These are phyloP conservation scores for Galago senegalensis DNA, from an alignment of 2,797 vertebrate species.

Conservation along the genomic window DNA sequence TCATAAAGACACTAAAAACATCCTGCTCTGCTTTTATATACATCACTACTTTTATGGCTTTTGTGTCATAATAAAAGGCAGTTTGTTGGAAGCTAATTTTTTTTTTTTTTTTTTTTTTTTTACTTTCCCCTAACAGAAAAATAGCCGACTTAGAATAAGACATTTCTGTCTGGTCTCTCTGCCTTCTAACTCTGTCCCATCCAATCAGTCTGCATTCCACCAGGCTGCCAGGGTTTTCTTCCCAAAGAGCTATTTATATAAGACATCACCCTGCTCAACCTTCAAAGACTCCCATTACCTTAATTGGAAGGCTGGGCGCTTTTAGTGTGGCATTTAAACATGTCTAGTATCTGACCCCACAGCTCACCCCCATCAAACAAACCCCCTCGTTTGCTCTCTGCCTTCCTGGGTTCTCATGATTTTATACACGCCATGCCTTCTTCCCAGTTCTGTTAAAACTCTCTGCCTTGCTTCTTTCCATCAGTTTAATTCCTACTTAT, in stretches of 20 bases:
- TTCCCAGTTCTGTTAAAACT: background rate
- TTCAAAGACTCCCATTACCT: background rate
- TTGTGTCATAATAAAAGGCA: conserved; percentile 82
- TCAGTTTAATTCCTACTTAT: background rate
- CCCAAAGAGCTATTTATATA: conserved; percentile 36
- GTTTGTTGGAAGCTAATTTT: conserved; percentile 61
- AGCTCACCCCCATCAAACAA: background rate
- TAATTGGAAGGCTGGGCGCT: background rate
- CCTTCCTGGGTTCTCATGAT: background rate
- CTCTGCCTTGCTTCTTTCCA: background rate
- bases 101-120: background rate
- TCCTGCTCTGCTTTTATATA: conserved; percentile 77
- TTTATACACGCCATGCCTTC: background rate
- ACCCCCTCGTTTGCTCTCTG: background rate
- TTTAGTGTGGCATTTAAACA: background rate
- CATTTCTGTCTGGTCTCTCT: conserved; percentile 60
- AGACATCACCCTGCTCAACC: background rate
- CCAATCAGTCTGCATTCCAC: background rate
- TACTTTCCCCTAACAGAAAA: conserved; percentile 47
- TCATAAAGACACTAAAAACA: conserved; percentile 67
- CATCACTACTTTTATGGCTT: conserved; percentile 82
- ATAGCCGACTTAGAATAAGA: conserved; percentile 68
- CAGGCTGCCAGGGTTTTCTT: background rate
- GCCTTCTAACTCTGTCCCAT: conserved; percentile 37
- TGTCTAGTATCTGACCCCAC: background rate